Base-by-base conservation (phyloP, 2,888 invertebrate genomes). In the Galeruca laticollis region DNA sequence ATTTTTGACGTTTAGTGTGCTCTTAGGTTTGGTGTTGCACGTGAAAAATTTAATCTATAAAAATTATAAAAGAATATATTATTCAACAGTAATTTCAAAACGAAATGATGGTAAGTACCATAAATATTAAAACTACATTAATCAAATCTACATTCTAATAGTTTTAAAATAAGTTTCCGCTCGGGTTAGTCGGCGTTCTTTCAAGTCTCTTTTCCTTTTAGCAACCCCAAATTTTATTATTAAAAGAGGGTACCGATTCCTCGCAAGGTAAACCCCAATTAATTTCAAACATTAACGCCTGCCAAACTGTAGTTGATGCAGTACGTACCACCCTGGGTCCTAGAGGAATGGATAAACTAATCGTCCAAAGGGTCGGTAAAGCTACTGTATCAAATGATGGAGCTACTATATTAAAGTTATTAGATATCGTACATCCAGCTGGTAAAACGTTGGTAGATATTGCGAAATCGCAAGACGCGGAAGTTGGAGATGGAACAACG, bases 301-400 rank as follows among this genome's bases (percentile, higher is more conserved):
- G 98, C 84, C 96, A 97, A 85, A 88, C 92, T 9, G 94, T 99
- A 37, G 97, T 96, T 1, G 99, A 99, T 88, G 95, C 98, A 47
- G 97, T 98, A 73, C 91, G 98, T 69, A 99, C 99, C 0, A 99
- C 99, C 0, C 88, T 99, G 51, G 99, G 99, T 54, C 99, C 99
- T 6, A 91, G 99, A 33, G 99, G 99, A 75, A 97, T 99, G 98
- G 99, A 99, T 86, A 99, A 99, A 85, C 88, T 99, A 62, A 97
- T 99, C 71, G 98, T 99, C 0, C 94, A 96, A 82, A 89, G 90
- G 73, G 89, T 89, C 76, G 97, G 97, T 69, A 96, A 95, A 83
- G 94, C 98, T 0, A 98, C 98, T 2, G 99, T 99, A 78, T 99
- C 99, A 1, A 99, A 99, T 83, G 99, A 99, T 87, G 99, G 99